phyloP scores from a whole-genome alignment of 2,888 invertebrate genomes.

The Tineola bisselliella region DNA sequence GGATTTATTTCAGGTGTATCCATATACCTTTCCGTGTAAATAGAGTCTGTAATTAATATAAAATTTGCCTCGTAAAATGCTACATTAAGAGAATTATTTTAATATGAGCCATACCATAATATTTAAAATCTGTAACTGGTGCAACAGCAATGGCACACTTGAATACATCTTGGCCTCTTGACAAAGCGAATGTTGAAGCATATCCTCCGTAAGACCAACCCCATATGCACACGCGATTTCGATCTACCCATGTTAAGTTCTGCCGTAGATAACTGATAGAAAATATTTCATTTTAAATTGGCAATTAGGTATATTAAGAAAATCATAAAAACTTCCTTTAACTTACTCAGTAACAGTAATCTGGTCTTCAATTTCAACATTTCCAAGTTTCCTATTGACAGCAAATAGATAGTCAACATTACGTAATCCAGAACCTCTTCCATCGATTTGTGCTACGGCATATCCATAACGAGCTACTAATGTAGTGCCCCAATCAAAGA shows the following conservation, averaged over 20 bases:
- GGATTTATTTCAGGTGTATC: slow-evolving; percentile 82
- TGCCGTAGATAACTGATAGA: slow-evolving; percentile 71
- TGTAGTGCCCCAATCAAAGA: slow-evolving; percentile 88
- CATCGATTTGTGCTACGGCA: slow-evolving; percentile 90
- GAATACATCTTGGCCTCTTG: slow-evolving; percentile 81
- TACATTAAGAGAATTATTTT: too few species aligned
- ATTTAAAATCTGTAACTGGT: slow-evolving; percentile 95
- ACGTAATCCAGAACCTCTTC: slow-evolving; percentile 86
- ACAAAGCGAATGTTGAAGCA: slow-evolving; percentile 87
- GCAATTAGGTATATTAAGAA: too few species aligned
- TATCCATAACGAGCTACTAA: slow-evolving; percentile 84
- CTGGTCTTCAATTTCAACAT: slow-evolving; percentile 92
- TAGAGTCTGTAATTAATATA: slow-evolving; percentile 83
- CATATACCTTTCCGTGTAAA: slow-evolving; percentile 98
- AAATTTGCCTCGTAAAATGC: too few species aligned
- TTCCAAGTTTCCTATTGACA: slow-evolving; percentile 85
- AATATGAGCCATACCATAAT: slow-evolving; percentile 79
- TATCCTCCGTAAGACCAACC: slow-evolving; percentile 73
- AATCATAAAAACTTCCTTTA: background rate
- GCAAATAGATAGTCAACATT: slow-evolving; percentile 86
- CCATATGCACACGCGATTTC: slow-evolving; percentile 65
- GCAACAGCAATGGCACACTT: slow-evolving; percentile 95
- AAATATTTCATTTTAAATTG: slow-evolving; percentile 1
- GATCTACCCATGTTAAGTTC: slow-evolving; percentile 78
- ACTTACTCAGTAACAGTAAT: slow-evolving; percentile 80